Percentiles rank a stretch among this genome's conserved stretches.
Conservation (phyloP, 2,797 vertebrate species). For the Chromobotia macracanthus region DNA sequence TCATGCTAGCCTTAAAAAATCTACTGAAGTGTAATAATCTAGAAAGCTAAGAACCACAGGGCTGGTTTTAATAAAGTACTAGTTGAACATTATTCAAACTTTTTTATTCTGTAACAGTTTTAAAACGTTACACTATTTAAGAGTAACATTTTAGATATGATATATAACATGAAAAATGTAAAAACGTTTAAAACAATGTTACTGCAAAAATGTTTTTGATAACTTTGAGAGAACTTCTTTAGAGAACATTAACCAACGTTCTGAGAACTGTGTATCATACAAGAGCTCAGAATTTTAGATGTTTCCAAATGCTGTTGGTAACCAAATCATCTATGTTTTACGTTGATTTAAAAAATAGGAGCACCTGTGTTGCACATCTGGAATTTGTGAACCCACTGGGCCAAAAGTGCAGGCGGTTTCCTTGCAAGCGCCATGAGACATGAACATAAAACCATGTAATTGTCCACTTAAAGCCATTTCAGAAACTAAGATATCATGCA, state of each 20-base stretch:
- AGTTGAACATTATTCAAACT: background rate
- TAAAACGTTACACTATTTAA: too few relatives aligned
- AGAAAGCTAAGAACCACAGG: background rate
- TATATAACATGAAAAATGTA: too few relatives aligned
- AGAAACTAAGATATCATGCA: constrained; percentile 22
- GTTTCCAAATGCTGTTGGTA: constrained; percentile 23
- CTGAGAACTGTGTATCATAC: constrained; percentile 1
- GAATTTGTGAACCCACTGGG: constrained; percentile 42
- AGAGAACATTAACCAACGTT: too few relatives aligned
- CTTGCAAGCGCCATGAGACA: constrained; percentile 41
- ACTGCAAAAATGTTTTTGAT: too few relatives aligned
- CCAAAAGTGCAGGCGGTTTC: constrained; percentile 53
- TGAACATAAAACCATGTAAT: constrained; percentile 48
- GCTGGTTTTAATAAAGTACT: constrained; percentile 5
- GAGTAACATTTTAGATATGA: too few relatives aligned
- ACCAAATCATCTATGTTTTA: constrained; percentile 43
- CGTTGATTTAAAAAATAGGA: constrained; percentile 39
- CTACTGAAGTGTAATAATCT: background rate
- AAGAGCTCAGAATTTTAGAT: background rate
- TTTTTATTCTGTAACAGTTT: too few relatives aligned
- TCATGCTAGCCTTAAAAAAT: constrained; percentile 26
- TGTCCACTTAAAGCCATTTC: constrained; percentile 52
- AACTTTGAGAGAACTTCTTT: too few relatives aligned
- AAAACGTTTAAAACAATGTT: too few relatives aligned
- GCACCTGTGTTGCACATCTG: constrained; percentile 64